Evolutionary conservation across 2,797 vertebrate species (phyloP).

Genomic region (Tangara arthus): DNA sequence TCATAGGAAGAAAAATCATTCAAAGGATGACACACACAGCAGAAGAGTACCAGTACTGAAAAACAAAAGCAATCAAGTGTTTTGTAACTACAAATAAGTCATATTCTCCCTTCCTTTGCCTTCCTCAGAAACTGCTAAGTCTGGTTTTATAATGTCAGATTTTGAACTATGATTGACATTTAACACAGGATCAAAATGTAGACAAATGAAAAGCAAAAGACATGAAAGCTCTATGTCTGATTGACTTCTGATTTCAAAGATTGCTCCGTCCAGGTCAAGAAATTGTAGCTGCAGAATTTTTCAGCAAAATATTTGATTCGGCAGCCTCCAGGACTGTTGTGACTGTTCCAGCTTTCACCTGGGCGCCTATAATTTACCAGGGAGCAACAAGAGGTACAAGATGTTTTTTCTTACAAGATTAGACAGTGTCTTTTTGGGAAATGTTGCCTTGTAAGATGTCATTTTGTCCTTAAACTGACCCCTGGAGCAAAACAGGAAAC

Average conservation of each 20-base stretch:
- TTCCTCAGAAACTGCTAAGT: not conserved
- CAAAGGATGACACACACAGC: not conserved
- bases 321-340: not conserved
- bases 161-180: constrained; percentile 10
- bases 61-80: not conserved
- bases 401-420: not conserved
- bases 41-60: not conserved
- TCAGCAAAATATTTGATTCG: not conserved
- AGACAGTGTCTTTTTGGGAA: not conserved
- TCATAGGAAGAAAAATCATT: not conserved
- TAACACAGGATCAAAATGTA: not conserved
- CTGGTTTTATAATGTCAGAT: not conserved
- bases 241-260: not conserved
- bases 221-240: not conserved
- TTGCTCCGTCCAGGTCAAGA: not conserved
- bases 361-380: not conserved
- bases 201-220: not conserved
- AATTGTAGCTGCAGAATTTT: not conserved
- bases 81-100: not conserved
- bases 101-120: not conserved
- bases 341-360: not conserved
- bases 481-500: not conserved
- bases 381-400: not conserved
- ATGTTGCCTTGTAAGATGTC: not conserved
- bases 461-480: not conserved